Base-by-base conservation (phyloP, 2,113 vertebrate genomes). In the Dicaeum eximium region DNA sequence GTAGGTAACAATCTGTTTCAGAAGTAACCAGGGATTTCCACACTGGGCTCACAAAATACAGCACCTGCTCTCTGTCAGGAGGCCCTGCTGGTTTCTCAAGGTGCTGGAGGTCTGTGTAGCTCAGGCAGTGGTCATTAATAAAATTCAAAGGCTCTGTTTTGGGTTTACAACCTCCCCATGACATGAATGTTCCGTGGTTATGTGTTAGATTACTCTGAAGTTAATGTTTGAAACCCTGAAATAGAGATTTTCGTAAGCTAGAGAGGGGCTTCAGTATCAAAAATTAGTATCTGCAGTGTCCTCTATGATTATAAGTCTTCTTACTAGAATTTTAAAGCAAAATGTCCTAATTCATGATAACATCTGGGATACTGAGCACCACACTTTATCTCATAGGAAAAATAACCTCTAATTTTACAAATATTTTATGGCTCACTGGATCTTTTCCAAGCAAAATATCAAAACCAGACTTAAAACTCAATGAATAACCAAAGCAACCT, bases 121-220 rank as follows among this genome's bases (percentile, higher is more conserved):
- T n/a, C 38, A 62, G 20, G 5, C 9, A 35, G 40, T 33, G 33
- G 22, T 42, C 24, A 69, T 7, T 24, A 48, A 78, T 10, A 67
- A 37, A 61, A n/a, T 2, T 47, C 14, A 81, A 78, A 64, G 7
- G 8, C 5, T 61, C 40, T 30, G 24, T 10, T 50, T 33, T 40
- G 10, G 21, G 8, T 38, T 72, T 71, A 18, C 42, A 37, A n/a
- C 13, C 48, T 45, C 27, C 9, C 57, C 20, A 19, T 31, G 20
- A 15, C 16, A 25, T 20, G 22, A 66, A 45, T 24, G 16, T 30
- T 19, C 35, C 6, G 1, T 45, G 35, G 20, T 51, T 60, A 48
- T 0, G 0, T 42, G 51, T 42, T 42, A 51, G 25, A 66, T 19
- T 30, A 51, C 17, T 61, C 82, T n/a, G 15, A 35, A 79, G 25